Base-by-base conservation (phyloP, 1,140 invertebrate genomes). In the Tachypleus tridentatus region DNA sequence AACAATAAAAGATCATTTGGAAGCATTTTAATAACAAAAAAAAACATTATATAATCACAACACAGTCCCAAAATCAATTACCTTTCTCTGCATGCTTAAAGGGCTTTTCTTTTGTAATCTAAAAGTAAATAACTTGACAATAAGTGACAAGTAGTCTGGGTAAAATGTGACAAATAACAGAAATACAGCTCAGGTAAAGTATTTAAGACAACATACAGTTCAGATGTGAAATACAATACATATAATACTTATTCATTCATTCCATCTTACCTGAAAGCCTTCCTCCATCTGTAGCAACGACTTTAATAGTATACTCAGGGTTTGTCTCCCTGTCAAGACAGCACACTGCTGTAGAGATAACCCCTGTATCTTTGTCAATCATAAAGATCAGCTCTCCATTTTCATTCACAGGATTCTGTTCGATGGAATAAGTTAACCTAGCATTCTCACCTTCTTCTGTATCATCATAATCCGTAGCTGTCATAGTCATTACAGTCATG, bases 341-440 rank as follows among this genome's bases (percentile, higher is more conserved):
- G 74, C 91, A 95, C 1, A 95, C 92, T 0, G 91, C 91, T 0
- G 93, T 96, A 78, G 93, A 94, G 50, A 96, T 95, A 4, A 95
- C 92, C 58, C 93, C 93, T 5, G 92, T 95, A 72, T 94, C 91
- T 3, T 90, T 84, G 79, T 96, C 92, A 66, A 96, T 96, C 79
- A 93, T 91, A 74, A 96, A 96, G 67, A 96, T 96, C 3, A 92
- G 91, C 49, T 90, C 91, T 0, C 91, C 92, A 5, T 91, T 93
- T 76, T 96, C 92, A 76, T 95, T 93, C 60, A 97, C 94, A 3
- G 95, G 92, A 75, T 97, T 98, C 81, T 96, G 95, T 73, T 97
- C 93, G 61, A 97, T 95, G 4, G 91, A 93, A 74, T 94, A 93
- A 57, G 91, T 86, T 3, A 95, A 75, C 64, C 89, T 88, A 3